Base-by-base conservation (phyloP, 2,888 invertebrate species). In the Callosobruchus maculatus region DNA sequence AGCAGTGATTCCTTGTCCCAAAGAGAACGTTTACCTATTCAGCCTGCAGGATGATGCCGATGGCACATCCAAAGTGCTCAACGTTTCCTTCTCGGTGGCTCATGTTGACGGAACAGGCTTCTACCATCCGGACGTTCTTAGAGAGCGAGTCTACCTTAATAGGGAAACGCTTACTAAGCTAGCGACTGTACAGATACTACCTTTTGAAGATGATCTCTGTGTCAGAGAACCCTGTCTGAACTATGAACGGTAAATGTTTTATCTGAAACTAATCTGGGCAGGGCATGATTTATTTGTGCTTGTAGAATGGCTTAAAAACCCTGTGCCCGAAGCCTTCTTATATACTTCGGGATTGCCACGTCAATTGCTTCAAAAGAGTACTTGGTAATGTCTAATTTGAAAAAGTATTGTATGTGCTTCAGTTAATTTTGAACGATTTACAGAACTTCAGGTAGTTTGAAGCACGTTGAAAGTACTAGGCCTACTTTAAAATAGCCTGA, bases 191-290 rank as follows among this genome's bases (percentile, higher is more conserved):
- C 81, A 95, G 90, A 95, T 98, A 0, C 87, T 98, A 9, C 97
- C 98, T 0, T 98, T 98, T 86, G 97, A 97, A 84, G 98, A 99
- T 86, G 97, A 98, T 87, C 90, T 98, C 0, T 99, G 98, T 86
- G 95, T 98, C 0, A 91, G 95, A 72, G 98, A 99, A 84, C 98
- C 98, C 0, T 99, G 98, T 83, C 89, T 97, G 0, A 97, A 98
- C 87, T 98, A 93, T 84, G 97, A 98, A 84, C 49, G 49, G 49
- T 49, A 49, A 49, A 49, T 3, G 13, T 30, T 30, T 5, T 30
- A 30, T 30, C 4, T 49, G 26, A 7, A 26, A 26, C 26, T 26
- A 26, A 26, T 26, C 2, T 4, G 26, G 2, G 7, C n/a, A n/a
- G n/a, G n/a, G n/a, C n/a, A n/a, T n/a, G n/a, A n/a, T n/a, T n/a